Evolutionary conservation across 2,797 vertebrate species (phyloP).

Genomic region (Coranthus polyacanthus): DNA sequence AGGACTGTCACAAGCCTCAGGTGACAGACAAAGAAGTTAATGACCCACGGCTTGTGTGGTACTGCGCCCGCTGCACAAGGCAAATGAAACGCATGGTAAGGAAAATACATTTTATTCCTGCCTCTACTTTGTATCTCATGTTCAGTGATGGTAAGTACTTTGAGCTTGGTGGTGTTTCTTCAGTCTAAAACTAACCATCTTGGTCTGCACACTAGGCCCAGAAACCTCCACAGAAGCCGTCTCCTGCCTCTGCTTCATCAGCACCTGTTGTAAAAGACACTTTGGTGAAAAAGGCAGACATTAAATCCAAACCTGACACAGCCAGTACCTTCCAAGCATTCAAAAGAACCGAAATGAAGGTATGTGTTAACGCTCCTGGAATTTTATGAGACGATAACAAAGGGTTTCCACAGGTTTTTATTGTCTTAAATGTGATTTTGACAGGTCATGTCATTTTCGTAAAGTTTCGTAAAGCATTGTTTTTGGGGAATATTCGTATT

Average conservation of each 20-base stretch:
- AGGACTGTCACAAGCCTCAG: conserved; percentile 98
- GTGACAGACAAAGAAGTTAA: conserved; percentile 99
- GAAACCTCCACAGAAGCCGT: conserved; percentile 95
- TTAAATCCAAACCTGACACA: conserved; percentile 92
- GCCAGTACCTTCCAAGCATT: conserved; percentile 94
- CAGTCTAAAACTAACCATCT: not conserved
- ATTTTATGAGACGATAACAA: not conserved
- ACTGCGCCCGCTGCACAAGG: conserved; percentile 96
- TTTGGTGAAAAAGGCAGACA: conserved; percentile 93
- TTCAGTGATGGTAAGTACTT: too few relatives aligned
- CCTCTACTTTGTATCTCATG: too few relatives aligned
- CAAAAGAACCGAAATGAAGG: conserved; percentile 98
- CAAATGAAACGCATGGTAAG: conserved; percentile 99
- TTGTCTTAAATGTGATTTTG: too few relatives aligned
- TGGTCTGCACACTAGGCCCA: conserved; percentile 87
- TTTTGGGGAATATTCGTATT: too few relatives aligned
- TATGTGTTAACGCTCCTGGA: conserved; percentile 55
- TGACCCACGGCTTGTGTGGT: conserved; percentile 98
- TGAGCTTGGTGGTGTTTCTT: not conserved
- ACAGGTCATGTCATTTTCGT: too few relatives aligned
- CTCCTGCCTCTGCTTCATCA: conserved; percentile 88
- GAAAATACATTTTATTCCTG: not conserved
- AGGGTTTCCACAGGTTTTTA: too few relatives aligned
- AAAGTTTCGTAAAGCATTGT: too few relatives aligned
- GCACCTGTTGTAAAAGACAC: conserved; percentile 94